phyloP scores from a whole-genome alignment of 1,140 invertebrate genomes.

The Caerostris extrusa region DNA sequence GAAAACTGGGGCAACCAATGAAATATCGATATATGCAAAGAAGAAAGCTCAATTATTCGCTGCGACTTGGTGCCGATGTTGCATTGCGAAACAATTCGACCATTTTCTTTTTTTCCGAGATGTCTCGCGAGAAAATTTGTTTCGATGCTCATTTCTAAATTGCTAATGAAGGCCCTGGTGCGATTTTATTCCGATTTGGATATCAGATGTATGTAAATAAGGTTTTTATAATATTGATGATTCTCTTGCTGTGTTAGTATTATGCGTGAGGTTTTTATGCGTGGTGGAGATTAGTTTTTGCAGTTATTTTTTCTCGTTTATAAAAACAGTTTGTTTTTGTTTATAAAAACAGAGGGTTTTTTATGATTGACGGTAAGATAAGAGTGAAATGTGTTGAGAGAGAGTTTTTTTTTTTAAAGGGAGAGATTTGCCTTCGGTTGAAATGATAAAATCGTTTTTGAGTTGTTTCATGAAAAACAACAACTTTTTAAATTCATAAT shows the following conservation, averaged over 20 bases:
- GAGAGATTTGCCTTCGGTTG: too few species aligned
- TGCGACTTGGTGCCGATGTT: neutral
- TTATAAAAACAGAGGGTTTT: too few species aligned
- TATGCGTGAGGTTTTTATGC: neutral
- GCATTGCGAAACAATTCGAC: neutral
- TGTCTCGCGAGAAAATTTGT: neutral
- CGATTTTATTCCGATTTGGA: slow-evolving; percentile 25
- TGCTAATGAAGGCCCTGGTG: slow-evolving; percentile 2
- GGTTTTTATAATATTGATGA: neutral
- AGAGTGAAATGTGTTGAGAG: too few species aligned
- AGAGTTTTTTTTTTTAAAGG: too few species aligned
- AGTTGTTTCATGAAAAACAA: too few species aligned
- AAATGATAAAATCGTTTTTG: too few species aligned
- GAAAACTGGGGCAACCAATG: neutral
- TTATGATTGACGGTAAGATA: too few species aligned
- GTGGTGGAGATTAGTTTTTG: neutral
- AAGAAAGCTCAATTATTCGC: neutral
- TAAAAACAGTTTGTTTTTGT: neutral
- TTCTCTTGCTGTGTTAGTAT: neutral
- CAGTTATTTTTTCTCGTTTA: neutral
- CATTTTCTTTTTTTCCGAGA: slow-evolving; percentile 2
- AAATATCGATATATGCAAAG: slow-evolving; percentile 33
- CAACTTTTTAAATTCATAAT: too few species aligned
- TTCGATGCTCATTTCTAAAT: slow-evolving; percentile 6
- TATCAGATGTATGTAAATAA: slow-evolving; percentile 37